A percentile compares a stretch with the other conserved stretches of the same genome.
Evolutionary conservation across 2,797 vertebrate genomes (phyloP).

Genomic region (Meriones psammophilus): DNA sequence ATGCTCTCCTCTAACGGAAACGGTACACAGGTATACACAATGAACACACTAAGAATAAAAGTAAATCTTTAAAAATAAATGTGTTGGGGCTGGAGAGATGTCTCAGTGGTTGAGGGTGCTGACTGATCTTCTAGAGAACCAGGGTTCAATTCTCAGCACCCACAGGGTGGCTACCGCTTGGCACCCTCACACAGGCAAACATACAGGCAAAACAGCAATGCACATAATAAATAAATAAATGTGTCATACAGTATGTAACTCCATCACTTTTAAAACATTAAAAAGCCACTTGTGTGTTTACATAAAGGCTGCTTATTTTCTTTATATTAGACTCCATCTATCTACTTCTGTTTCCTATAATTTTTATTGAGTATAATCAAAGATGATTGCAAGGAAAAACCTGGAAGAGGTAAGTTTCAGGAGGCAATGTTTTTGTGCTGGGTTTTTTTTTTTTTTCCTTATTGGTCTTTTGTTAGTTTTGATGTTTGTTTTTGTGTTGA

Average conservation of each 20-base stretch:
- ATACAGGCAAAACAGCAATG: background rate
- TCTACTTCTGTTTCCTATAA: background rate
- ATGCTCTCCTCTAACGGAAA: background rate
- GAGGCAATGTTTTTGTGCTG: background rate
- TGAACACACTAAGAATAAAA: background rate
- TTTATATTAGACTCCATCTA: conserved; percentile 50
- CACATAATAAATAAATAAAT: background rate
- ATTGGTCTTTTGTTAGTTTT: background rate
- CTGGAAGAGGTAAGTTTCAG: background rate
- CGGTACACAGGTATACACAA: background rate
- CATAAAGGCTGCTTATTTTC: conserved; percentile 13
- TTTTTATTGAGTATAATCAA: conserved; percentile 22
- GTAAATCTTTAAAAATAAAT: background rate
- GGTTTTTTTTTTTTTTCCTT: background rate
- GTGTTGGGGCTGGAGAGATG: background rate
- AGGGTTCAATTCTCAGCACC: background rate
- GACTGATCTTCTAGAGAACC: background rate
- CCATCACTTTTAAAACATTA: background rate
- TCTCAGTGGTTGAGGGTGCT: too few relatives aligned
- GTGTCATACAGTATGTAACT: background rate
- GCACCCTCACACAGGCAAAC: too few relatives aligned
- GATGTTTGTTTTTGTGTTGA: background rate
- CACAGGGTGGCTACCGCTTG: too few relatives aligned
- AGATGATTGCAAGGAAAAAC: conserved; percentile 24
- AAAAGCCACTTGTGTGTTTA: background rate